Evolutionary conservation across 2,888 invertebrate genomes (phyloP).

Genomic region (Callinectes sapidus): DNA sequence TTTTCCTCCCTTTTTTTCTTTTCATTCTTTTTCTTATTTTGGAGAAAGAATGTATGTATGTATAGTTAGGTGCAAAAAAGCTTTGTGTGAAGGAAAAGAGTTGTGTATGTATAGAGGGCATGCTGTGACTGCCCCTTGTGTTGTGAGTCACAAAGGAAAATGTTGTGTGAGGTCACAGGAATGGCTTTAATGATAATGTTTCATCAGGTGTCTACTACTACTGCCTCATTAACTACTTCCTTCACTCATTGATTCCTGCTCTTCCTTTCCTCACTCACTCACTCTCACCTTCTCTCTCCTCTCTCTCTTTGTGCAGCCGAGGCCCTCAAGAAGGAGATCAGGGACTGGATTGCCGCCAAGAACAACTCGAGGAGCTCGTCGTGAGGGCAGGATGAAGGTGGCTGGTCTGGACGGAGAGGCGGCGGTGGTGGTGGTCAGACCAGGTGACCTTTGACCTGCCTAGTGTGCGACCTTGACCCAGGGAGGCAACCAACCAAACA

Average conservation of each 20-base stretch:
- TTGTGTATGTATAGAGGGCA: too few species aligned
- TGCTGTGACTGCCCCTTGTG: too few species aligned
- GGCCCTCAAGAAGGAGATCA: conserved; percentile 90
- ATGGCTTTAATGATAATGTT: too few species aligned
- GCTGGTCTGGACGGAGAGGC: neutral
- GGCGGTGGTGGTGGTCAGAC: conserved; percentile 10
- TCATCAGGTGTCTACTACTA: too few species aligned
- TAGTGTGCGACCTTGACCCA: neutral
- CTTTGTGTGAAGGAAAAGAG: too few species aligned
- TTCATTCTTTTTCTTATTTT: too few species aligned
- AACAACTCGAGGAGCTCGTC: conserved; percentile 59
- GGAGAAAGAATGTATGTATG: too few species aligned
- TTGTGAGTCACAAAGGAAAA: too few species aligned
- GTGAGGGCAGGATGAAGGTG: conserved; percentile 63
- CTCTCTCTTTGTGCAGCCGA: conserved; percentile 79
- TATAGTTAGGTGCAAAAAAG: too few species aligned
- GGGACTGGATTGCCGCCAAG: conserved; percentile 82
- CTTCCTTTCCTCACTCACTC: neutral
- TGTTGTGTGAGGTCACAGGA: too few species aligned
- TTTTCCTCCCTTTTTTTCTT: too few species aligned
- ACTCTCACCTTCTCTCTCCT: neutral
- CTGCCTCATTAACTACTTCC: neutral
- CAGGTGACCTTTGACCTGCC: conserved; percentile 26
- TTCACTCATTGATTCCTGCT: neutral
- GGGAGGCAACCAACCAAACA: conserved; percentile 10